Base-by-base conservation (phyloP, 64 coral and sea anemone species). In the Astreopora myriophthalma region DNA sequence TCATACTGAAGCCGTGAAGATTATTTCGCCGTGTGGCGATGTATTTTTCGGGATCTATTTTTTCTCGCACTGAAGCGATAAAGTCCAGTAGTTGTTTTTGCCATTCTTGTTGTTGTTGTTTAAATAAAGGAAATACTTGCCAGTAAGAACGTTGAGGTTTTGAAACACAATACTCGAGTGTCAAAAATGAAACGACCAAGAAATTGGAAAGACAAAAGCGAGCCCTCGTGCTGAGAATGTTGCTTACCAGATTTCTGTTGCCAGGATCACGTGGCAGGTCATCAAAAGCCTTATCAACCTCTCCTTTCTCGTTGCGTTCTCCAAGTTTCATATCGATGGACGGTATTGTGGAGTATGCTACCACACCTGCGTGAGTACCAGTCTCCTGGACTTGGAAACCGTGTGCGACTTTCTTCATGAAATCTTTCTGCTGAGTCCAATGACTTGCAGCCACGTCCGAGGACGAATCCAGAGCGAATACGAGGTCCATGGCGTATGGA, bases 271-370 rank as follows among this genome's bases (percentile, higher is more conserved):
- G 92, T 73, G 95, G 95, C 9, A 97, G 62, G n/a, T 70, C 78
- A 74, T 86, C 64, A 34, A 94, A 88, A 20, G 95, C 85, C 80
- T 93, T 94, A 40, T 94, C 83, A 17, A 97, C 87, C 16, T 97
- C 95, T 23, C 87, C 34, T 61, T 86, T 92, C 5, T 65, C 51
- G 87, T 97, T 89, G 8, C 78, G 88, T 46, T 97, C 97, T 71
- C 95, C 94, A 22, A 99, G 90, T 83, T 99, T 96, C 77, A 92
- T 88, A 64, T 96, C 87, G 51, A 99, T 95, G 2, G 94, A 93
- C 8, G 97, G 97, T 34, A 99, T 99, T 1, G 97, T 95, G 26
- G 94, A 95, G 69, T 95, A 99, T 20, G 97, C 90, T 42, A 99
- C 91, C 62, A 99, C 60, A 9, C 94, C 97, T 6, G 90, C 88